Base-by-base conservation (phyloP, 2,888 invertebrate species). In the Drosophila ezoana region DNA sequence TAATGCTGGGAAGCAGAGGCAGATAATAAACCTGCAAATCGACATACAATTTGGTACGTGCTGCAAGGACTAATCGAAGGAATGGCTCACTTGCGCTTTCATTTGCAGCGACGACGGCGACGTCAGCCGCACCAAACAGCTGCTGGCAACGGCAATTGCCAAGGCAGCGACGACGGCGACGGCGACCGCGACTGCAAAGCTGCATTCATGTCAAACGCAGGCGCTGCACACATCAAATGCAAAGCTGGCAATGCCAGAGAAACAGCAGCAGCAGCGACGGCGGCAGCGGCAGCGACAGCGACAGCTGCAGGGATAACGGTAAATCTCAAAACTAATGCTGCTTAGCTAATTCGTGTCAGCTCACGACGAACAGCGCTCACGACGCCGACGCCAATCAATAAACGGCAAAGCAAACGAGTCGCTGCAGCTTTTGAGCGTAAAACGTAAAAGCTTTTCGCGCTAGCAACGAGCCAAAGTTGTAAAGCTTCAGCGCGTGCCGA, bases 161-260 rank as follows among this genome's bases (percentile, higher is more conserved):
- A 40, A 23, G 23, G 23, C 45, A 51, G 28, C 41, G n/a, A 2
- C 18, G 18, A 33, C 49, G n/a, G 43, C 48, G 18, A 35, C 28
- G 9, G 37, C 44, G 40, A 44, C 61, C n/a, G 35, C 45, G 37
- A 64, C 71, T 51, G 52, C 51, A 54, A 35, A 49, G 35, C 69
- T 68, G 70, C 53, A 69, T 52, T 64, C 70, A 65, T 69, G 87
- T 72, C 87, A 81, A 68, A 79, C 69, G 72, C 88, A 83, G 64
- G 61, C 67, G 63, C 74, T 72, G 65, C 61, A 63, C 51, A 44
- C 65, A 58, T 65, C 80, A 74, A 65, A 80, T 59, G 71, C 80
- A 67, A 49, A 37, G 58, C 47, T 53, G 48, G 68, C 69, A 75
- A 45, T 61, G 47, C 60, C 18, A 41, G 1, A 37, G 37, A 28